Conservation (phyloP, 2,888 invertebrate genomes). For the Hesperia comma region DNA sequence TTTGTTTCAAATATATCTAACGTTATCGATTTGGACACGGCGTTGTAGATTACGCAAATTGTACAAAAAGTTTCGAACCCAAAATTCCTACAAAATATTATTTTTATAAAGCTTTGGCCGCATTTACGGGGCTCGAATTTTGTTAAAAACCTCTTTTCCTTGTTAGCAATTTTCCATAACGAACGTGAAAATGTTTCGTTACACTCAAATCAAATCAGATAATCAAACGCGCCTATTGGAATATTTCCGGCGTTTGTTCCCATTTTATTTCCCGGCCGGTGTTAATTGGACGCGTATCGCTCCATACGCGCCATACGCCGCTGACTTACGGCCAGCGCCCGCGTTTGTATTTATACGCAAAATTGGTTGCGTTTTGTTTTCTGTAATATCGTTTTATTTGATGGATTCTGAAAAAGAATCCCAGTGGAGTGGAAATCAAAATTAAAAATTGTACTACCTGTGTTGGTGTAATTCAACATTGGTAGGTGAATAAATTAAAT, state of each 20-base stretch:
- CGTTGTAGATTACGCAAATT: no score
- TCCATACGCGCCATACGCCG: constrained; percentile 1
- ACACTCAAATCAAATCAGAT: constrained; percentile 13
- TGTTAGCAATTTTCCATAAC: background rate
- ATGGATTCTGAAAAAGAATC: background rate
- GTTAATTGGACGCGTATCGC: constrained; percentile 23
- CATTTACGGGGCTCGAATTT: background rate
- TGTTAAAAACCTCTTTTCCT: background rate
- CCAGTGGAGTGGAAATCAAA: background rate
- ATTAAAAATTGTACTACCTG: background rate
- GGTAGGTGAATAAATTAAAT: no score
- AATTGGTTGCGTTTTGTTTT: constrained; percentile 5
- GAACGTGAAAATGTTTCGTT: background rate
- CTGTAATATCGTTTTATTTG: background rate
- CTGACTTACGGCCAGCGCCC: constrained; percentile 2
- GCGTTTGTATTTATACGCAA: background rate
- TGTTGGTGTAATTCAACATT: no score
- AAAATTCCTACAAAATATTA: background rate
- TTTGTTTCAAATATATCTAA: background rate
- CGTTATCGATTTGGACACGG: no score
- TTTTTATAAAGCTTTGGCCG: no score
- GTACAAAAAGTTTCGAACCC: no score
- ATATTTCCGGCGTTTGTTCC: constrained; percentile 1
- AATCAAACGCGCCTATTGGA: constrained; percentile 5
- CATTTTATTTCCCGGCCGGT: constrained; percentile 7